Percentiles rank a stretch among this genome's conserved stretches.
phyloP scores from a whole-genome alignment of 1,140 invertebrate genomes.

The Drosophila nigrodunni region DNA sequence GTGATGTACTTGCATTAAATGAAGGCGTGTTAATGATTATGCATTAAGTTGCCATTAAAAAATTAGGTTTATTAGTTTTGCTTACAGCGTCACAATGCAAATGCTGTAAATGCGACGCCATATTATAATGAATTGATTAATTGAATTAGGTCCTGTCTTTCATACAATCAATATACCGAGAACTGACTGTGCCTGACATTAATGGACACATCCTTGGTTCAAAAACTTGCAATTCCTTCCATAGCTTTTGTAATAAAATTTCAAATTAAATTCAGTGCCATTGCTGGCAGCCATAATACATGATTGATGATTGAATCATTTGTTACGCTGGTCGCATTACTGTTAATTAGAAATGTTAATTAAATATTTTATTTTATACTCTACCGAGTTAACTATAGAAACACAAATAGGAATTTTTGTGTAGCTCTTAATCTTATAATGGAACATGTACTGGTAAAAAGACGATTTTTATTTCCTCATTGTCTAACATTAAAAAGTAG shows the following conservation, averaged over 20 bases:
- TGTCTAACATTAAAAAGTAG: no score
- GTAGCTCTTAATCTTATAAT: no score
- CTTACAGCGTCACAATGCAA: constrained; percentile 45
- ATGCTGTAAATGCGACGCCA: constrained; percentile 37
- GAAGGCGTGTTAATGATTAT: constrained; percentile 65
- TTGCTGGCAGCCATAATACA: constrained; percentile 56
- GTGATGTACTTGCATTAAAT: constrained; percentile 11
- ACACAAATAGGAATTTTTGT: neutral
- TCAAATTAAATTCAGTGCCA: constrained; percentile 62
- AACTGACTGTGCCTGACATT: constrained; percentile 39
- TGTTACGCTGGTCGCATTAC: constrained; percentile 1
- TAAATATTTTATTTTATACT: neutral
- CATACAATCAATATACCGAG: constrained; percentile 35
- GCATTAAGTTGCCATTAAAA: constrained; percentile 79
- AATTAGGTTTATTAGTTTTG: constrained; percentile 69
- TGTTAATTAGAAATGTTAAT: constrained; percentile 38
- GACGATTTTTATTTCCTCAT: no score
- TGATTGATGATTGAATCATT: constrained; percentile 55
- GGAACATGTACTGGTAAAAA: no score
- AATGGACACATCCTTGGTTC: constrained; percentile 36
- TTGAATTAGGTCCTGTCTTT: constrained; percentile 58
- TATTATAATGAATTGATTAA: constrained; percentile 79
- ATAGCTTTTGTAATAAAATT: constrained; percentile 64
- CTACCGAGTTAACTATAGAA: neutral
- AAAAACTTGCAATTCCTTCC: constrained; percentile 38